A percentile compares a stretch with the other conserved stretches of the same genome.
Conservation (phyloP, 2,797 vertebrate species). For the Phoxinus dragarum region DNA sequence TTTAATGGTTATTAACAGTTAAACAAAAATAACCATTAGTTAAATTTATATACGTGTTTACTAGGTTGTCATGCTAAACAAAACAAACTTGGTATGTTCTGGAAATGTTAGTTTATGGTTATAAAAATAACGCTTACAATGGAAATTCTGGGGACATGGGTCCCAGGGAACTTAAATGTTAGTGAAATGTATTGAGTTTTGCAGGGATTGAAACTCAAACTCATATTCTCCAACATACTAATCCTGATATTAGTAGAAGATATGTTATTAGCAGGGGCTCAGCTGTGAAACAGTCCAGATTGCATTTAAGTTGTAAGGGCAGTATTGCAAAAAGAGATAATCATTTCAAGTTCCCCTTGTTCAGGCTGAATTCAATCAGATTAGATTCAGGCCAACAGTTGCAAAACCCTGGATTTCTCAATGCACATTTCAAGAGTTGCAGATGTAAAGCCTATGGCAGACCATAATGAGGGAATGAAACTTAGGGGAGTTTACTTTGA, state of each 20-base stretch:
- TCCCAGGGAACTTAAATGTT: not conserved
- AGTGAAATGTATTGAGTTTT: too few relatives aligned
- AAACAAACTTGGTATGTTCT: not conserved
- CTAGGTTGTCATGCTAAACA: too few relatives aligned
- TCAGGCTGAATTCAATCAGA: constrained; percentile 65
- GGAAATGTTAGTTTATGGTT: not conserved
- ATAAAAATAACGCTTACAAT: too few relatives aligned
- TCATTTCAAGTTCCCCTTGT: constrained; percentile 60
- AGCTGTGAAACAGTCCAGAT: constrained; percentile 20
- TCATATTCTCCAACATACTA: not conserved
- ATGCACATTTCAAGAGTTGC: constrained; percentile 51
- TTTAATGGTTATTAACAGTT: not conserved
- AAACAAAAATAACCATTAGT: not conserved
- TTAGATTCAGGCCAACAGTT: constrained; percentile 45
- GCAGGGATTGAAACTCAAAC: too few relatives aligned
- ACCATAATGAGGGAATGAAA: constrained; percentile 39
- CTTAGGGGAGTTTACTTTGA: constrained; percentile 36
- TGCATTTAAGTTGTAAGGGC: constrained; percentile 11
- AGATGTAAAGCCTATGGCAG: constrained; percentile 42
- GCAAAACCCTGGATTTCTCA: constrained; percentile 53
- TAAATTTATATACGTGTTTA: not conserved
- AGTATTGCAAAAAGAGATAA: constrained; percentile 56
- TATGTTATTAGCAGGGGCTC: not conserved
- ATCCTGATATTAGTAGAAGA: not conserved
- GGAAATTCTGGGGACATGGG: not conserved